Evolutionary conservation across 2,888 invertebrate genomes (phyloP).

Genomic region (Epistrophe grossulariae): DNA sequence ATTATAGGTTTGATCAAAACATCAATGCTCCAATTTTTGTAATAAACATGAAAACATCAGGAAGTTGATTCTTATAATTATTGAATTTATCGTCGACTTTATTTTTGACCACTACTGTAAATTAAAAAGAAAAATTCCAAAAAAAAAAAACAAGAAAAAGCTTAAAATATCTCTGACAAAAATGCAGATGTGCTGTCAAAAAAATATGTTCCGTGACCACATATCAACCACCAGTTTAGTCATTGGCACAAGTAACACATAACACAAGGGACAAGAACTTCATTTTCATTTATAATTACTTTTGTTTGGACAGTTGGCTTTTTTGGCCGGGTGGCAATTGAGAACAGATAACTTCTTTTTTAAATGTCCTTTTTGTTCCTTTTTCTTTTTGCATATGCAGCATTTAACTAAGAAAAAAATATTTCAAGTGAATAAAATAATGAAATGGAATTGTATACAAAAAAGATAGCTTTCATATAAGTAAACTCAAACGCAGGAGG

Average conservation of each 20-base stretch:
- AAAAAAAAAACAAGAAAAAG: background rate
- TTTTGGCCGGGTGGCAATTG: background rate
- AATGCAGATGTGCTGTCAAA: slow-evolving; percentile 2
- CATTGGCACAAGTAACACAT: background rate
- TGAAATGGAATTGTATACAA: no score
- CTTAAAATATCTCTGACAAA: background rate
- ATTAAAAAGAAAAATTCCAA: background rate
- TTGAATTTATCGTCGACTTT: no score
- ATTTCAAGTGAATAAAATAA: no score
- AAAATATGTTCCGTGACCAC: slow-evolving; percentile 67
- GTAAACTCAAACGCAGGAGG: no score
- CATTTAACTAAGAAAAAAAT: background rate
- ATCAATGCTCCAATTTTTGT: no score
- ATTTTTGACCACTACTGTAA: background rate
- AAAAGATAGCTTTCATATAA: no score
- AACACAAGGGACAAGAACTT: background rate
- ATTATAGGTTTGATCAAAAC: no score
- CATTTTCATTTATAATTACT: background rate
- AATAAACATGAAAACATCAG: no score
- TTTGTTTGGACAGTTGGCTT: slow-evolving; percentile 1
- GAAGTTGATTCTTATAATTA: no score
- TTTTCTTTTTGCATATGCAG: background rate
- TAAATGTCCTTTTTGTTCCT: background rate
- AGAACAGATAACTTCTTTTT: background rate
- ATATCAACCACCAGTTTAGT: slow-evolving; percentile 57